A percentile compares a stretch with the other conserved stretches of the same genome.
Evolutionary conservation across 2,797 vertebrate species (phyloP).

Genomic region (Pseudomugil gertrudae): DNA sequence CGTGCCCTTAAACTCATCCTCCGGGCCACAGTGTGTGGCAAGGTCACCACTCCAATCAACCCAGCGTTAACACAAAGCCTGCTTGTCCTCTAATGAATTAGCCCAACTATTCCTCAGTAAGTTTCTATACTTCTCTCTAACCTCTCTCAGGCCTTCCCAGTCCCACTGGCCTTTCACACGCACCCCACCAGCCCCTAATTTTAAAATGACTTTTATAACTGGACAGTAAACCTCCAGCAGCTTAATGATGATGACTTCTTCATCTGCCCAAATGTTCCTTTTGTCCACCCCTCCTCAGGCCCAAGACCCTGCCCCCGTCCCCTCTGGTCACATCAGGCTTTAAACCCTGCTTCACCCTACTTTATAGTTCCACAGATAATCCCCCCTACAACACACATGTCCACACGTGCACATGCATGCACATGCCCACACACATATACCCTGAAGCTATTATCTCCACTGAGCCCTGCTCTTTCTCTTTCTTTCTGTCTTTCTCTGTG

Average conservation of each 20-base stretch:
- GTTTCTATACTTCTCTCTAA: conserved; percentile 31
- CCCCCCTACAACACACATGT: conserved; percentile 75
- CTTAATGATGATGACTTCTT: conserved; percentile 97
- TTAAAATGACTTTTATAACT: conserved; percentile 89
- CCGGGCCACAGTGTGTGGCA: conserved; percentile 78
- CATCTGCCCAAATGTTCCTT: conserved; percentile 95
- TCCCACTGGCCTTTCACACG: conserved; percentile 69
- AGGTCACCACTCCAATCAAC: conserved; percentile 81
- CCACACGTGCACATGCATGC: conserved; percentile 25
- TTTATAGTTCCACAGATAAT: not conserved
- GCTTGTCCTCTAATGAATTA: conserved; percentile 78
- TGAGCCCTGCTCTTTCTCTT: conserved; percentile 62
- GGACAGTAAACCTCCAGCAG: conserved; percentile 87
- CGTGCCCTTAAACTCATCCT: conserved; percentile 83
- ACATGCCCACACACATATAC: conserved; percentile 31
- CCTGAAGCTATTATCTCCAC: conserved; percentile 71
- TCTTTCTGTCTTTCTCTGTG: conserved; percentile 74
- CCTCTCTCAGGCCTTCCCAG: conserved; percentile 46
- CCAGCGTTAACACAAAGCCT: conserved; percentile 74
- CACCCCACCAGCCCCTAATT: conserved; percentile 70
- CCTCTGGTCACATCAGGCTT: not conserved
- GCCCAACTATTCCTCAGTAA: conserved; percentile 48
- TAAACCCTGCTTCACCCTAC: not conserved
- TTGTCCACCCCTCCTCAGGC: conserved; percentile 82
- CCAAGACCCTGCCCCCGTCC: conserved; percentile 71